phyloP scores from a whole-genome alignment of 2,113 vertebrate species.

The Regulus satrapa region DNA sequence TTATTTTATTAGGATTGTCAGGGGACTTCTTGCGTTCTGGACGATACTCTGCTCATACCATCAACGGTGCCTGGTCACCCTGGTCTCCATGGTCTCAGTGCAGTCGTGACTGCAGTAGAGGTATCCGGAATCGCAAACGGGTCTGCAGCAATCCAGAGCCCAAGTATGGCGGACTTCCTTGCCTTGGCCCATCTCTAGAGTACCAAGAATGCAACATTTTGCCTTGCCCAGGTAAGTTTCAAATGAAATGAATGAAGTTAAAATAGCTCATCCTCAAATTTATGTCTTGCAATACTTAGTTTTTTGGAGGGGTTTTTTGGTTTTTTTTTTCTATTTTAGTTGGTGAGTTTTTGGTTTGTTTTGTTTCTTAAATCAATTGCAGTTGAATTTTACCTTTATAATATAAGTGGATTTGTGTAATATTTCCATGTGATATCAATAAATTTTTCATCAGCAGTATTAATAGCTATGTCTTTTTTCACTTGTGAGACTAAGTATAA shows the following conservation, averaged over 20 bases:
- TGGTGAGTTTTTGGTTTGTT: neutral
- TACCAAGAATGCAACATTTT: conserved; percentile 96
- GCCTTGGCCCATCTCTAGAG: conserved; percentile 85
- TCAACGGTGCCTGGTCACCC: conserved; percentile 90
- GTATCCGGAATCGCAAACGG: conserved; percentile 89
- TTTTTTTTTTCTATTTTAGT: neutral
- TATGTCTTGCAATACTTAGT: neutral
- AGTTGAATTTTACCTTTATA: neutral
- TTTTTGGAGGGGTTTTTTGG: too few species aligned
- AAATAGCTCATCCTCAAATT: neutral
- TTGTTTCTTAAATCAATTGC: neutral
- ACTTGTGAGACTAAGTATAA: neutral
- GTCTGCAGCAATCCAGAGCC: conserved; percentile 92
- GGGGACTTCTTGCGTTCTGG: conserved; percentile 89
- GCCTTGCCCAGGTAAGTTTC: conserved; percentile 88
- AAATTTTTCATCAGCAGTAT: neutral
- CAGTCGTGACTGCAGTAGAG: conserved; percentile 91
- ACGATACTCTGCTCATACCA: conserved; percentile 81
- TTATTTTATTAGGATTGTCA: conserved; percentile 58
- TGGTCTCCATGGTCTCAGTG: conserved; percentile 95
- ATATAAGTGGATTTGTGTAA: neutral
- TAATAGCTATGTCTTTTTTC: neutral
- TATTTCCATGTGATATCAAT: neutral
- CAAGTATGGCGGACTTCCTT: conserved; percentile 86
- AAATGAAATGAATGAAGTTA: neutral